Evolutionary conservation across 2,888 invertebrate species (phyloP).

Genomic region (Limnephilus rhombicus): DNA sequence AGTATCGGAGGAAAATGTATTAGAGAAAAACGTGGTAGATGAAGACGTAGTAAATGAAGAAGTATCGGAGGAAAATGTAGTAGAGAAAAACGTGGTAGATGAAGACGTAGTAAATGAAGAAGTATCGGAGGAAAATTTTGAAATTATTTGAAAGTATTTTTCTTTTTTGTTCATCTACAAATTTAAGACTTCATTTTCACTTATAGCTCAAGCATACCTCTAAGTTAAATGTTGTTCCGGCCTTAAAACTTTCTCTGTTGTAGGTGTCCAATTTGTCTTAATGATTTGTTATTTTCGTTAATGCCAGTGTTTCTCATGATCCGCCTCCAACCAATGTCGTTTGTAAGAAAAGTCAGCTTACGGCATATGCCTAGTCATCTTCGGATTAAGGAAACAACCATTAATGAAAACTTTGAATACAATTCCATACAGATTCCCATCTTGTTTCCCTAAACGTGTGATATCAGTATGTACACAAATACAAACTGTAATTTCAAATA

Average conservation of each 20-base stretch:
- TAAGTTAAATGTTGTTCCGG: background rate
- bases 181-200: background rate
- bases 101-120: too few species aligned
- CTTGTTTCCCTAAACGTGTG: background rate
- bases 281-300: background rate
- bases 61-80: too few species aligned
- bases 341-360: too few species aligned
- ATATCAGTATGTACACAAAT: too few species aligned
- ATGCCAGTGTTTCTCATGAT: background rate
- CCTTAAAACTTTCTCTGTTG: background rate
- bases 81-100: too few species aligned
- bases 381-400: background rate
- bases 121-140: too few species aligned
- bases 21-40: too few species aligned
- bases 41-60: too few species aligned
- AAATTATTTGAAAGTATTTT: too few species aligned
- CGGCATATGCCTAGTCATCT: background rate
- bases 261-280: background rate
- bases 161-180: background rate
- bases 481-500: too few species aligned
- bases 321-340: background rate
- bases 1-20: too few species aligned
- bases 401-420: background rate
- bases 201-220: background rate
- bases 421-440: background rate